Conservation (phyloP, 2,888 invertebrate genomes). For the Kryphioiulus occultus region DNA sequence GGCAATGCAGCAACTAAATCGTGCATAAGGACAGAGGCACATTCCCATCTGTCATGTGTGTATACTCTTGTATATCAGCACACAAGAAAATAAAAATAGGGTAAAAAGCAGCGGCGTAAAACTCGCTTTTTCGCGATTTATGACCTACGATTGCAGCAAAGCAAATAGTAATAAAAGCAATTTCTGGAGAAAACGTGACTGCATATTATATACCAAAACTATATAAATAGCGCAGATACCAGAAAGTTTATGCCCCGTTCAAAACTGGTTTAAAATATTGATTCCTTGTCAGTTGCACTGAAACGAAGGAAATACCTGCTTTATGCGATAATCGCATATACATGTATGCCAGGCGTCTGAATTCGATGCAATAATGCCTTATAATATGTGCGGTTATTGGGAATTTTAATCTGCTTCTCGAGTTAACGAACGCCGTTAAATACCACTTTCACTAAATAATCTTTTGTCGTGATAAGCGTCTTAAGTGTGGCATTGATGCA, state of each 20-base stretch:
- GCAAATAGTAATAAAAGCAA: conserved; percentile 33
- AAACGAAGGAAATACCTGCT: background rate
- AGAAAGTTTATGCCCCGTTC: background rate
- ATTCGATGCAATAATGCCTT: background rate
- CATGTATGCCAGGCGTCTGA: background rate
- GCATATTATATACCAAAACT: conserved; percentile 3
- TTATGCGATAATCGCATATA: too few relatives aligned
- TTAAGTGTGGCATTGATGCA: background rate
- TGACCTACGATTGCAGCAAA: conserved; percentile 21
- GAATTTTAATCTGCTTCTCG: background rate
- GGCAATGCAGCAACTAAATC: background rate
- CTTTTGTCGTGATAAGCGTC: background rate
- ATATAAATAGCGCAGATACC: conserved; percentile 6
- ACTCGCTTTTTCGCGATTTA: conserved; percentile 1
- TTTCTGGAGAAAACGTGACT: conserved; percentile 36
- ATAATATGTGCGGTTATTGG: background rate
- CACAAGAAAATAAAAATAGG: background rate
- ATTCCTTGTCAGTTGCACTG: background rate
- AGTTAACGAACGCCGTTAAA: background rate
- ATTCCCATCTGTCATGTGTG: conserved; percentile 13
- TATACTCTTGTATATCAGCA: background rate
- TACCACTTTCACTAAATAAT: background rate
- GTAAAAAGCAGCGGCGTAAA: background rate
- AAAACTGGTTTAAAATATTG: background rate
- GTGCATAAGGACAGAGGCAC: conserved; percentile 1